Evolutionary conservation across 2,888 invertebrate genomes (phyloP), one percentile per base, ranked within the genome.

Genomic region (Nemotelus pantherinus): DNA sequence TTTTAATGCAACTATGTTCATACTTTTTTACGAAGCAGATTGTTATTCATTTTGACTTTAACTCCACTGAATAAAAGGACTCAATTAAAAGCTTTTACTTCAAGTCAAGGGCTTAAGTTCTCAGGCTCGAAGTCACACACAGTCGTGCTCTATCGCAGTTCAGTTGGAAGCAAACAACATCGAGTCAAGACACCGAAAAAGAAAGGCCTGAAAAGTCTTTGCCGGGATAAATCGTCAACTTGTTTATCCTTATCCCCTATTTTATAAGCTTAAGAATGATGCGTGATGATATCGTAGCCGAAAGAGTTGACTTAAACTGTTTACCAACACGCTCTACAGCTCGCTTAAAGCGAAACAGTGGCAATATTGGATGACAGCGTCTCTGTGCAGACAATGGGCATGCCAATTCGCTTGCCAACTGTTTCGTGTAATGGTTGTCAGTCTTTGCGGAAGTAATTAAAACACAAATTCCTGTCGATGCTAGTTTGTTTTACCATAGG

Each of bases 361-460:
- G 2, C 25, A 47, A 70, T 70, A 70, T 70, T 70, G 53, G 55
- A 70, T 53, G 25, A 0, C 39, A 48, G 41, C 25, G 65, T 65
- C 3, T 43, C 39, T 39, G 2, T 70, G 70, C 55, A 70, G 25
- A 25, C 53, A 45, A 41, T n/a, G 55, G 3, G 45, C 53, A 43
- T 39, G 55, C 39, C 70, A 10, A 55, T 50, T 68, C 3, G 25
- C 67, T 50, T 48, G 50, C 50, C 50, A 68, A 53, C 70, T 70
- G 70, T 50, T 70, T 53, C 70, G 41, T 70, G 70, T 53, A 60
- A 74, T 74, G 74, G 60, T 41, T 74, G 74, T 60, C 74, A 48
- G 74, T 74, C 74, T 74, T 74, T 74, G 74, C 74, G 74, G 74
- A 74, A 74, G 74, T 74, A 74, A 74, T 74, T 74, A 74, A 74